Evolutionary conservation across 2,113 vertebrate species (phyloP).

Genomic region (Miniopterus natalensis): DNA sequence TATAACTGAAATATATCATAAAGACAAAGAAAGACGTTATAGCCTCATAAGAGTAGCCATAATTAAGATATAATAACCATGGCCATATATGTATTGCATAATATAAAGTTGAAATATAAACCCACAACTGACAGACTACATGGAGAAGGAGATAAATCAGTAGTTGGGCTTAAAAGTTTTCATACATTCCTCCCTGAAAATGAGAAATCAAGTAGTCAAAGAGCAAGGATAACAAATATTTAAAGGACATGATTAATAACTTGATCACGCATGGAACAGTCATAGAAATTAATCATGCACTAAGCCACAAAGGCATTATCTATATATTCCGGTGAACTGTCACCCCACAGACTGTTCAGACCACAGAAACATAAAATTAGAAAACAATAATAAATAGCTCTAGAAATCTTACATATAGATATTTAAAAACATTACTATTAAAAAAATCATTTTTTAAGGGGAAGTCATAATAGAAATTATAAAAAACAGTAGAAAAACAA

Average conservation of each 20-base stretch:
- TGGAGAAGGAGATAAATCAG: not conserved
- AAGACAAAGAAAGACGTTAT: not conserved
- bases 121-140: not conserved
- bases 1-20: not conserved
- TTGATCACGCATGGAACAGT: not conserved
- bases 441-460: not conserved
- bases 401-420: not conserved
- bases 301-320: not conserved
- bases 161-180: not conserved
- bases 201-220: not conserved
- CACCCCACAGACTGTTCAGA: not conserved
- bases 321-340: not conserved
- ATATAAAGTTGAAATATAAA: constrained; percentile 42
- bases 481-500: constrained; percentile 13
- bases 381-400: not conserved
- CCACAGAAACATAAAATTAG: constrained; percentile 21
- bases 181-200: constrained; percentile 9
- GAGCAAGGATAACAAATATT: not conserved
- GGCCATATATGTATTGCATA: not conserved
- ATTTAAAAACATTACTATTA: constrained; percentile 35
- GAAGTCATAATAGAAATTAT: not conserved
- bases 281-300: not conserved
- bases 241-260: not conserved
- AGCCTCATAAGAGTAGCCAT: not conserved
- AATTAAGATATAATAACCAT: not conserved